Percentiles rank a stretch among this genome's conserved stretches.
These are phyloP conservation scores for Herpetotheres cachinnans DNA, from an alignment of 2,113 vertebrate genomes.

Conservation along the genomic window DNA sequence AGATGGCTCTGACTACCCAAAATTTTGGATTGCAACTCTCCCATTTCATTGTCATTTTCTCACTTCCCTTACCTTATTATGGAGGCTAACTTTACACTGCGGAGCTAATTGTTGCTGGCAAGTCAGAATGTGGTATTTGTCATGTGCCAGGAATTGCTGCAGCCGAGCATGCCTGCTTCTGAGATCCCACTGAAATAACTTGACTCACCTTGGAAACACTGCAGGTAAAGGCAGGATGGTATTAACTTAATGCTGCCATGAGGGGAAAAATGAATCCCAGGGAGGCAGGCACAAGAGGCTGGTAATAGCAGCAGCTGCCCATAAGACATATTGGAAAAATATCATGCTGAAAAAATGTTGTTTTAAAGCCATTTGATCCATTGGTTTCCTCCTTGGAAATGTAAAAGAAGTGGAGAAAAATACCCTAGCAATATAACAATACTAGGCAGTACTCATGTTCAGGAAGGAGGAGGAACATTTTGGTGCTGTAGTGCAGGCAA, in stretches of 20 bases:
- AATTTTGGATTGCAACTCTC: background rate
- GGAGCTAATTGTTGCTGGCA: background rate
- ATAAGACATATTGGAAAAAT: background rate
- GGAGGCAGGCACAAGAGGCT: background rate
- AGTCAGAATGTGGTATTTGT: background rate
- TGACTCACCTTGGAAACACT: background rate
- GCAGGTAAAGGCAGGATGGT: background rate
- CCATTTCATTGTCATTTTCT: background rate
- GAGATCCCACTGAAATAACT: background rate
- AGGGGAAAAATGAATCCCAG: accelerated
- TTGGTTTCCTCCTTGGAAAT: background rate
- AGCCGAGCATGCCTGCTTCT: background rate
- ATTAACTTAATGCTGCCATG: background rate
- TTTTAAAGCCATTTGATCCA: background rate
- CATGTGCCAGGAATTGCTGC: background rate
- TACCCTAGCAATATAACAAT: background rate
- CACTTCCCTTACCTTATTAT: background rate
- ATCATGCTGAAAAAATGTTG: background rate
- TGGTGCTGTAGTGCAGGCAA: background rate
- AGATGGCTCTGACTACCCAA: background rate
- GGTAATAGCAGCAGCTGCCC: background rate
- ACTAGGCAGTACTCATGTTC: background rate
- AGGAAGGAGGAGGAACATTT: background rate
- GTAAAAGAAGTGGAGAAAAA: background rate
- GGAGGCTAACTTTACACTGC: background rate